phyloP scores from a whole-genome alignment of 2,113 vertebrate genomes.

The Microtus montanus region DNA sequence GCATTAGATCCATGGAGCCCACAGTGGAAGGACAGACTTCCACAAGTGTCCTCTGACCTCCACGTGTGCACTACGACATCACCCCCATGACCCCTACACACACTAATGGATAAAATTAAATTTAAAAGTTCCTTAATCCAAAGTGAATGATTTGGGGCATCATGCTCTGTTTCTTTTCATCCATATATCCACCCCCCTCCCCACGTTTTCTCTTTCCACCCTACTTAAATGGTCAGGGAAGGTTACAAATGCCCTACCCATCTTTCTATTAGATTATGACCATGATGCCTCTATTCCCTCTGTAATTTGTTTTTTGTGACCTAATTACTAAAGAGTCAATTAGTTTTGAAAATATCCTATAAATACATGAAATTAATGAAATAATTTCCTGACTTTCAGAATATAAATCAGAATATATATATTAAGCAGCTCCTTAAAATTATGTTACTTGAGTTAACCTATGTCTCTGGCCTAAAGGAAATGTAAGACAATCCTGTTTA shows the following conservation, averaged over 20 bases:
- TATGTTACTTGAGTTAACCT: not conserved
- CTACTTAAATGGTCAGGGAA: not conserved
- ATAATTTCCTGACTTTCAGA: not conserved
- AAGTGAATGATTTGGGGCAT: not conserved
- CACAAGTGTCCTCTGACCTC: not conserved
- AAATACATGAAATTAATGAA: not conserved
- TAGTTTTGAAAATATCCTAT: not conserved
- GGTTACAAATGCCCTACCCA: too few relatives aligned
- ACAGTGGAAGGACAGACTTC: not conserved
- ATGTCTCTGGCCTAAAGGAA: not conserved
- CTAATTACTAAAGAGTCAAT: not conserved
- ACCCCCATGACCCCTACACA: not conserved
- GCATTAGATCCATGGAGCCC: not conserved
- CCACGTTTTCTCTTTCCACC: not conserved
- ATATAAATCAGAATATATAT: not conserved
- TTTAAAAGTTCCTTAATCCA: not conserved
- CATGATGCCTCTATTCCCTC: not conserved
- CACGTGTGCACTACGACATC: rapidly evolving
- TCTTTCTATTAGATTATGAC: not conserved
- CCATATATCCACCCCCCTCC: not conserved
- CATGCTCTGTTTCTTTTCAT: not conserved
- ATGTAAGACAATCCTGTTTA: not conserved
- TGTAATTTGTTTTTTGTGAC: not conserved
- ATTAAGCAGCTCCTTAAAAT: not conserved
- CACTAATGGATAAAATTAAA: not conserved